Percentiles rank a stretch among this genome's conserved stretches.
Conservation (phyloP, 2,888 invertebrate species). For the Lasioglossum leucozonium region DNA sequence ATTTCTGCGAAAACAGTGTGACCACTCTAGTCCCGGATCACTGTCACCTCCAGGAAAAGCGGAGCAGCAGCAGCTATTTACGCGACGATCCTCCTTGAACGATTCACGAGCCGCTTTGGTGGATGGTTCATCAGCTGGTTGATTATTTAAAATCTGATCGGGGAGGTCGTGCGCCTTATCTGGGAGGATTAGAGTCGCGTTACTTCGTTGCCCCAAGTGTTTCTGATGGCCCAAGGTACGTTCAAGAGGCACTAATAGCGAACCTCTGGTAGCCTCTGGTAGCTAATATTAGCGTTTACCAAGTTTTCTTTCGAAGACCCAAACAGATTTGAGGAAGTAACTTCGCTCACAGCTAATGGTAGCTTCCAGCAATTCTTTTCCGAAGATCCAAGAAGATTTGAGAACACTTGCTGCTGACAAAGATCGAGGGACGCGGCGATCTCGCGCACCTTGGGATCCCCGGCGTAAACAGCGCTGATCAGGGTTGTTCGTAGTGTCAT, state of each 20-base stretch:
- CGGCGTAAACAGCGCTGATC: constrained; percentile 4
- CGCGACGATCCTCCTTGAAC: neutral
- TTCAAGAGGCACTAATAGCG: neutral
- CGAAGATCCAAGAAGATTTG: neutral
- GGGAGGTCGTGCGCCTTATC: neutral
- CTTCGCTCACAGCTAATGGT: no score
- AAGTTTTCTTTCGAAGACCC: neutral
- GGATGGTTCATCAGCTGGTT: neutral
- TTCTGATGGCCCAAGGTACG: neutral
- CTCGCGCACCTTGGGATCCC: neutral
- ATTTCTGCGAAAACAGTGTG: neutral
- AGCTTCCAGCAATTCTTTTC: neutral
- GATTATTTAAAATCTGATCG: neutral
- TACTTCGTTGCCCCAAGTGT: neutral
- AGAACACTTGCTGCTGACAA: neutral
- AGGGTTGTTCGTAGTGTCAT: neutral
- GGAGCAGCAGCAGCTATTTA: neutral
- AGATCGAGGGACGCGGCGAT: neutral
- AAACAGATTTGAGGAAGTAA: neutral
- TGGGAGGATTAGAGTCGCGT: neutral
- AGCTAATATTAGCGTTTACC: neutral
- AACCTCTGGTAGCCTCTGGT: neutral
- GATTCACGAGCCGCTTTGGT: neutral
- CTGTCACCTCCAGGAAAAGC: neutral
- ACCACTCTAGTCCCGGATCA: neutral